Evolutionary conservation across 2,797 vertebrate genomes (phyloP), one percentile per base, ranked within the genome.

Genomic region (Lepilemur ruficaudatus): DNA sequence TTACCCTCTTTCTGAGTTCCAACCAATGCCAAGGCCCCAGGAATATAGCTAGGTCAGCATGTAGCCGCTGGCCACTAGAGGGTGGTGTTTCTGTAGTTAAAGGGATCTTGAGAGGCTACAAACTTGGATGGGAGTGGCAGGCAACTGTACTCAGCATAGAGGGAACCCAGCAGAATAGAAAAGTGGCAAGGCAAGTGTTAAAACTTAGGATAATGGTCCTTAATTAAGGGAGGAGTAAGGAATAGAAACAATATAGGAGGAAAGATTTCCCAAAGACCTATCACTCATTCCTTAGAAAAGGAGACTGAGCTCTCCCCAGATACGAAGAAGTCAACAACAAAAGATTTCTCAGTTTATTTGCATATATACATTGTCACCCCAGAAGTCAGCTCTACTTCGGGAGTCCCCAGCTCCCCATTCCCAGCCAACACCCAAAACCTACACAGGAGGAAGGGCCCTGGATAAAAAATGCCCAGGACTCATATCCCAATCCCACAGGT

Each of bases 321-420:
- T 17, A 87, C 11, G 94, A 4, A 95, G 43, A 95, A 67, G 67
- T 79, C 87, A 97, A 88, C 46, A 25, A 96, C 82, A 86, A 93
- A 95, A 91, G 89, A 96, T 85, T 97, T 94, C 28, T 96, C 57
- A 92, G 90, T 98, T 97, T 98, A 97, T 97, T 98, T 96, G 83
- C 87, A 93, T 95, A 93, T 96, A 76, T 82, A 97, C 88, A 96
- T 73, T 65, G 69, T 93, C 28, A 95, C 14, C 28, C 86, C 57
- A 91, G 32, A 91, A 97, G 72, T 63, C 85, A 91, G 61, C 30
- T 95, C 70, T 88, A 75, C 69, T 93, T 96, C 73, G 81, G 55
- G 35, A 94, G n/a, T 86, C 67, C 81, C 79, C 23, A 95, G 69
- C 87, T 63, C 35, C 94, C 20, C 72, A 91, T 55, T 94, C 50